Evolutionary conservation across 2,113 vertebrate genomes (phyloP), one percentile per base, ranked within the genome.

Genomic region (Telmatochromis bifrenatus): DNA sequence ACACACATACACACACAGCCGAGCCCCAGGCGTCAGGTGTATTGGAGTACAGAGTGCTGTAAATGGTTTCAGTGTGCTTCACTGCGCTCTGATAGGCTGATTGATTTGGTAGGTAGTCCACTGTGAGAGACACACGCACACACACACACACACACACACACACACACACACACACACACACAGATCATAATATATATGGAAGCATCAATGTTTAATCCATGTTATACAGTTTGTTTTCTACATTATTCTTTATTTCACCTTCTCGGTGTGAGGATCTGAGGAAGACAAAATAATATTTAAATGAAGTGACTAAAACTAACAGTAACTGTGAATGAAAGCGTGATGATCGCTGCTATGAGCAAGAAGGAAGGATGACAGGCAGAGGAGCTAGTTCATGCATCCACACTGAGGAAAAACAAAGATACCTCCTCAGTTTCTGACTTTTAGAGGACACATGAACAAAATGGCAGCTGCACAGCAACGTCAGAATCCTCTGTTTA

Each of bases 31-130:
- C 87, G 17, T 89, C 85, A 90, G 87, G 87, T 91, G 89, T 91
- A 92, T 37, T 89, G 84, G 80, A 91, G 91, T 94, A 87, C 87
- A 85, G 70, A 88, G 87, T 70, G 91, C 90, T 91, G 89, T 92
- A 94, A 93, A 92, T 92, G 93, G 89, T 91, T 93, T 93, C 87
- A 87, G 37, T 92, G 82, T 91, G 90, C 87, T 92, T 90, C 86
- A 91, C 87, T 93, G 82, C 89, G 86, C 84, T 87, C 81, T 93
- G 90, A 94, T 94, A 86, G 89, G 87, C 88, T 91, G 92, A 91
- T 93, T 91, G 89, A 93, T 93, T 91, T 88, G 84, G 77, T 84
- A 73, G 55, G 83, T 81, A 87, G 79, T 88, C 77, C 70, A 84
- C 86, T 60, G n/a, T 91, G 89, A 90, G 55, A 53, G 49, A 37